Evolutionary conservation across 2,888 invertebrate genomes (phyloP).

Genomic region (Steinernema hermaphroditum): DNA sequence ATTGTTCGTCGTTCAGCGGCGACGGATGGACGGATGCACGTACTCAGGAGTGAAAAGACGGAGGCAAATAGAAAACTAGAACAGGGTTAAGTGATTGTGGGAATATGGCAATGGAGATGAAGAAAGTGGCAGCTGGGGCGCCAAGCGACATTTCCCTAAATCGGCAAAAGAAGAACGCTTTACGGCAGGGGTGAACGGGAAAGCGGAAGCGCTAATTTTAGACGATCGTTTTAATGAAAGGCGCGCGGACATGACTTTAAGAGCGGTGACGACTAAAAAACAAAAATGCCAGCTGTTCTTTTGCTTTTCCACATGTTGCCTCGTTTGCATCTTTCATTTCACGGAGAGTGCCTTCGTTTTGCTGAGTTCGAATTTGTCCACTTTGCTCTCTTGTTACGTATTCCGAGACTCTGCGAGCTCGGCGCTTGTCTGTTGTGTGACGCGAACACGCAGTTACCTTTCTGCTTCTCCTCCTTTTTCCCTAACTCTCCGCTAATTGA

Average conservation of each 20-base stretch:
- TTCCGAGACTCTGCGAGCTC: background rate
- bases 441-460: slow-evolving; percentile 11
- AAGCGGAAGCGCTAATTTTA: background rate
- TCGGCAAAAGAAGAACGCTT: too few relatives aligned
- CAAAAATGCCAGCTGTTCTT: background rate
- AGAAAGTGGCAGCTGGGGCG: too few relatives aligned
- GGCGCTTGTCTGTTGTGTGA: background rate
- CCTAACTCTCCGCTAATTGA: background rate
- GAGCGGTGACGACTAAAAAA: background rate
- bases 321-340: background rate
- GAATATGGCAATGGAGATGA: too few relatives aligned
- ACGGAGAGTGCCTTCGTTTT: too few relatives aligned
- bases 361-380: too few relatives aligned
- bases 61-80: background rate
- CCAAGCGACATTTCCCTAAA: too few relatives aligned
- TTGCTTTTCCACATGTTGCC: background rate
- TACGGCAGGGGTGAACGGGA: too few relatives aligned
- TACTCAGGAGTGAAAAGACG: background rate
- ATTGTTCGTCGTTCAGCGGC: background rate
- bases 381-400: background rate
- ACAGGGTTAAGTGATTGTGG: background rate
- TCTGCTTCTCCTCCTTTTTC: background rate
- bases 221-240: background rate
- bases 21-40: background rate
- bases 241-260: background rate